Conservation (phyloP, 1,140 invertebrate genomes). For the Portunus trituberculatus region DNA sequence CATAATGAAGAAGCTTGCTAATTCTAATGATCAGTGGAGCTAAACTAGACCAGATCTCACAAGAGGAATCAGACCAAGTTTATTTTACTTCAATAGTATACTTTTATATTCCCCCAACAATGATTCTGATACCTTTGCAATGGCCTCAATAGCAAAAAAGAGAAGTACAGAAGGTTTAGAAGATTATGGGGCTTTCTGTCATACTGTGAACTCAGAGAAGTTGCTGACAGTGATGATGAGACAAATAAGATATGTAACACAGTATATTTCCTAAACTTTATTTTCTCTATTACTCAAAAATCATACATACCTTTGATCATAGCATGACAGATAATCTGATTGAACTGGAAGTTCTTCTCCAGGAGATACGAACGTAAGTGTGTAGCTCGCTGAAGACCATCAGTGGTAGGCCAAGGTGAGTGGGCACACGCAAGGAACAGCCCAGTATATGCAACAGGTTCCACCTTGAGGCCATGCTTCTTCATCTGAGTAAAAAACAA, state of each 20-base stretch:
- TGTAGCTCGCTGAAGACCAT: conserved; percentile 85
- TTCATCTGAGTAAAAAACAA: conserved; percentile 85
- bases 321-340: conserved; percentile 90
- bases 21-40: no score
- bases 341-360: conserved; percentile 86
- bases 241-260: background rate
- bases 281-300: background rate
- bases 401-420: conserved; percentile 84
- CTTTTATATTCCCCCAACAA: no score
- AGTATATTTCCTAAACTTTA: background rate
- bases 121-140: no score
- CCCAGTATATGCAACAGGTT: conserved; percentile 88
- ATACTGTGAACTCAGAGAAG: no score
- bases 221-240: no score
- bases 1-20: no score
- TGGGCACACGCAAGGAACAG: conserved; percentile 94
- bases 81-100: no score
- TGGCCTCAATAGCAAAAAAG: no score
- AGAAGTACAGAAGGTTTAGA: no score
- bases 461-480: conserved; percentile 85
- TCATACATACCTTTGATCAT: conserved; percentile 87
- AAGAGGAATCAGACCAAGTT: no score
- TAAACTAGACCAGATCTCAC: no score
- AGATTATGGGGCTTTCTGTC: no score
- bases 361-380: conserved; percentile 86